Evolutionary conservation across 2,113 vertebrate species (phyloP), one percentile per base, ranked within the genome.

Genomic region (Rissa tridactyla): DNA sequence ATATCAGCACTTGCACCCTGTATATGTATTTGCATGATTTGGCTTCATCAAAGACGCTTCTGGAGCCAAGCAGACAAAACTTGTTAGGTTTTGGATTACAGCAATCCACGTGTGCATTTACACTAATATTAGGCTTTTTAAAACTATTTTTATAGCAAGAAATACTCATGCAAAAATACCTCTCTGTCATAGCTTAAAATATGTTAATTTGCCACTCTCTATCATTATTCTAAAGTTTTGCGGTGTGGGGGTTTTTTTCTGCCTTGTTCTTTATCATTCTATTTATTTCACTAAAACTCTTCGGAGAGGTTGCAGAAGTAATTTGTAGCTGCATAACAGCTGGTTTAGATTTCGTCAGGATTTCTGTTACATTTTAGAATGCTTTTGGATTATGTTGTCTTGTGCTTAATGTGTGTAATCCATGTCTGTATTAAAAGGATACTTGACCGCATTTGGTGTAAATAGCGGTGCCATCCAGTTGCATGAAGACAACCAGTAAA

Each of bases 401-500:
- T 94, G 54, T 78, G 94, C 82, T 95, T 96, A 96, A 82, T 70
- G 78, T 80, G 60, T 90, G 46, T 90, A 95, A 97, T 96, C 92
- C 89, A 71, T 66, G 66, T 91, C 91, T 85, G 40, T 76, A 96
- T 97, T 97, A 97, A 93, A 92, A 94, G 69, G 75, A 95, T 94
- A 92, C 88, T 96, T 97, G 80, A 92, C 78, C 22, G n/a, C 71
- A 91, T 96, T 97, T 95, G 66, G 54, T 82, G 86, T 92, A 96
- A 97, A 95, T 93, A 96, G 66, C 10, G 5, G 79, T 93, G 71
- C 87, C 62, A 81, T 79, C 64, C 60, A 92, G 69, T 78, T 80
- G 64, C 86, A 81, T 30, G 60, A 89, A 93, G 89, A 95, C 78
- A 95, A 94, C 60, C 87, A 22, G 46, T 49, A 96, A 97, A 96